Conservation (phyloP, 2,888 invertebrate species). For the Hyposoter didymator region DNA sequence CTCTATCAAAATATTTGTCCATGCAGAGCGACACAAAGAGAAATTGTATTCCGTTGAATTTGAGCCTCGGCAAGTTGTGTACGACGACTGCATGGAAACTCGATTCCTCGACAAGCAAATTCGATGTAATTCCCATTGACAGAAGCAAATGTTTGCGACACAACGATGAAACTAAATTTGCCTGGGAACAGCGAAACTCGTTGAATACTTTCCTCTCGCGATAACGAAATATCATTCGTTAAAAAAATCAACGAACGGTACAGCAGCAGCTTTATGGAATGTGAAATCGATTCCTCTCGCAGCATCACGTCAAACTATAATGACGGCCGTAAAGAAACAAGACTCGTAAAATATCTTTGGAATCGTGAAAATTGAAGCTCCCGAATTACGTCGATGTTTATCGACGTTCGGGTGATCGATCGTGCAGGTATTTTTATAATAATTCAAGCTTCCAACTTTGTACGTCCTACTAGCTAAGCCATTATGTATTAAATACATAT, state of each 20-base stretch:
- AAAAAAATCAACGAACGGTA: not conserved
- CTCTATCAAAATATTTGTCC: slow-evolving; percentile 63
- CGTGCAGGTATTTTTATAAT: slow-evolving; percentile 64
- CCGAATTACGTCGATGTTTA: slow-evolving; percentile 65
- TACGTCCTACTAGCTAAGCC: slow-evolving; percentile 2
- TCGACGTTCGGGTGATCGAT: slow-evolving; percentile 66
- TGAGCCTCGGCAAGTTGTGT: not conserved
- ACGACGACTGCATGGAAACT: not conserved
- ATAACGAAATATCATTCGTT: not conserved
- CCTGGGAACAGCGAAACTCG: not conserved
- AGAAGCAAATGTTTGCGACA: not conserved
- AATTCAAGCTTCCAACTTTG: slow-evolving; percentile 49
- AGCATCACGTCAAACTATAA: slow-evolving; percentile 23
- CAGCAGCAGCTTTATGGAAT: not conserved
- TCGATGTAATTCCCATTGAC: slow-evolving; percentile 4
- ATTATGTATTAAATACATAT: slow-evolving; percentile 4
- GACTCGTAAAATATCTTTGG: slow-evolving; percentile 39
- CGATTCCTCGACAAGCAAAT: slow-evolving; percentile 15
- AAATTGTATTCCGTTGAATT: slow-evolving; percentile 54
- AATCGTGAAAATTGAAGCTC: slow-evolving; percentile 57
- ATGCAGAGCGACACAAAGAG: slow-evolving; percentile 16
- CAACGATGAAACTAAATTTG: not conserved
- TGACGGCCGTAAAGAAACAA: slow-evolving; percentile 11
- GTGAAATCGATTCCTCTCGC: slow-evolving; percentile 1
- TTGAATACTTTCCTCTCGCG: not conserved